Percentiles rank a stretch among this genome's conserved stretches.
These are phyloP conservation scores for Zosterops hypoxanthus DNA, from an alignment of 2,113 vertebrate genomes.

Conservation along the genomic window DNA sequence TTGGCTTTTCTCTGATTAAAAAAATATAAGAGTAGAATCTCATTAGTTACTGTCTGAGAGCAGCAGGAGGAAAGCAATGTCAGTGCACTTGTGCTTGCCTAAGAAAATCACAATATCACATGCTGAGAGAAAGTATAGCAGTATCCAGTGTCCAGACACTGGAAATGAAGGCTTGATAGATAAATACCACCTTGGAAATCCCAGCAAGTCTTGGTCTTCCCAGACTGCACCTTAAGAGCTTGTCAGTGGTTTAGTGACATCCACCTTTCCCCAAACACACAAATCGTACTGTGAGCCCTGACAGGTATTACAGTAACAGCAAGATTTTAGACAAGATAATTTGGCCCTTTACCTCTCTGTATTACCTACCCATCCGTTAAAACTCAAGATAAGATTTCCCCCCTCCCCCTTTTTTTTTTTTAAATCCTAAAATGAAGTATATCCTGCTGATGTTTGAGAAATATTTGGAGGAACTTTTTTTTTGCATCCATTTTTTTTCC, in stretches of 20 bases:
- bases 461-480: not conserved
- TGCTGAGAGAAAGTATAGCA: not conserved
- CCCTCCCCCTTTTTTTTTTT: not conserved
- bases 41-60: not conserved
- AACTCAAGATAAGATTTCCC: not conserved
- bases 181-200: not conserved
- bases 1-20: not conserved
- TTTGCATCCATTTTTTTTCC: not conserved
- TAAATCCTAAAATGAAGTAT: not conserved
- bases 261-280: not conserved
- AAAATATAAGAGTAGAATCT: not conserved
- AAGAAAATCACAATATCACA: not conserved
- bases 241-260: not conserved
- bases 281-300: not conserved
- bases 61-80: not conserved
- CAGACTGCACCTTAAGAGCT: not conserved
- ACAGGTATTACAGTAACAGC: not conserved
- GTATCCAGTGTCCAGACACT: not conserved
- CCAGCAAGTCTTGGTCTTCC: not conserved
- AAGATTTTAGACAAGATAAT: not conserved
- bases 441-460: not conserved
- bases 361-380: not conserved
- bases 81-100: not conserved
- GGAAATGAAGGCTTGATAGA: not conserved
- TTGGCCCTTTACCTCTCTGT: not conserved